These are phyloP conservation scores for Patella ulyssiponensis DNA, from an alignment of 2,888 invertebrate genomes.

Conservation along the genomic window DNA sequence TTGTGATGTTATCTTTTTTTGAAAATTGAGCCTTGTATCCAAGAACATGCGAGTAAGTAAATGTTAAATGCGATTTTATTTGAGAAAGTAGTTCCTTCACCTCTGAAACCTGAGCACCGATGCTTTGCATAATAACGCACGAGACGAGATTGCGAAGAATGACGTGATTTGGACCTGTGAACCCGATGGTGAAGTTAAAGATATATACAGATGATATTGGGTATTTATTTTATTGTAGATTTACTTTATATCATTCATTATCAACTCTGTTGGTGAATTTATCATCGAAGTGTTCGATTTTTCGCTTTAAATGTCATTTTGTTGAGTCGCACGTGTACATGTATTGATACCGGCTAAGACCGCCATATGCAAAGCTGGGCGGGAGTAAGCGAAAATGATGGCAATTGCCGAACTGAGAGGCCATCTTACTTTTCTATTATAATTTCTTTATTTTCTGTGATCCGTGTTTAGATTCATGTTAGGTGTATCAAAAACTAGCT, in stretches of 20 bases:
- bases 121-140: constrained; percentile 11
- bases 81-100: neutral
- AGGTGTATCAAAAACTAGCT: no score
- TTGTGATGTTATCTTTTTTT: no score
- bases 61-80: no score
- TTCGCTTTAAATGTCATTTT: neutral
- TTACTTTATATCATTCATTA: neutral
- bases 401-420: constrained; percentile 1
- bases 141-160: constrained; percentile 3
- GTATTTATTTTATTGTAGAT: neutral
- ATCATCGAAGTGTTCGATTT: neutral
- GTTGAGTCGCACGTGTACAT: neutral
- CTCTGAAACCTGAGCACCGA: neutral
- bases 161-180: constrained; percentile 7
- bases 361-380: constrained; percentile 12
- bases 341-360: neutral
- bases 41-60: no score
- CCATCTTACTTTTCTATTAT: no score
- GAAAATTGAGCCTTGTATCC: no score
- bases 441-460: no score
- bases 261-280: neutral
- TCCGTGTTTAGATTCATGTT: no score
- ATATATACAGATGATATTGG: neutral
- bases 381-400: neutral
- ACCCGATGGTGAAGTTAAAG: neutral